phyloP scores from a whole-genome alignment of 2,113 vertebrate genomes.

The Zosterops japonicus region DNA sequence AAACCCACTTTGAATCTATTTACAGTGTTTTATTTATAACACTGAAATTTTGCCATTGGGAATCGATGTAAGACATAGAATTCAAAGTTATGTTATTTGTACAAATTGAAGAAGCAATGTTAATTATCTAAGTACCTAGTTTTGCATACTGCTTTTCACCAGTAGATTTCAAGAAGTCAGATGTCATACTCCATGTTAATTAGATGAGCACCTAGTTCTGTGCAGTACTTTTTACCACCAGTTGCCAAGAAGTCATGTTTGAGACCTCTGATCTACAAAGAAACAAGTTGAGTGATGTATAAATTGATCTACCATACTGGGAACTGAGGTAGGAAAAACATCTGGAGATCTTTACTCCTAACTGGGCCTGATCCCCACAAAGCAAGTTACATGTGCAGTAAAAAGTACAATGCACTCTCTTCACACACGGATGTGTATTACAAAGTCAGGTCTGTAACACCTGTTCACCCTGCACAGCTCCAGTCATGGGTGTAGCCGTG shows the following conservation, averaged over 20 bases:
- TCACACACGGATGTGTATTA: rapidly evolving
- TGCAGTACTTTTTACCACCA: neutral
- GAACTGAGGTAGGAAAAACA: neutral
- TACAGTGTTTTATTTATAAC: neutral
- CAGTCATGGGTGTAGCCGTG: rapidly evolving
- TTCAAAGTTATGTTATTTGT: neutral
- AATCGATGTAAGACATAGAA: neutral
- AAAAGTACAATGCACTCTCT: neutral
- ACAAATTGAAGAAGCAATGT: neutral
- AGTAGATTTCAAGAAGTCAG: neutral
- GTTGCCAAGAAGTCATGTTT: neutral
- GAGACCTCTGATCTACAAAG: neutral
- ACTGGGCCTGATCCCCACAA: neutral
- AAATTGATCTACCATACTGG: neutral
- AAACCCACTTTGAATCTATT: neutral
- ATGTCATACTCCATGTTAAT: neutral
- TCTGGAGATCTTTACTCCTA: neutral
- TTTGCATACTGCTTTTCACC: neutral
- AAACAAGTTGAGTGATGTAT: neutral
- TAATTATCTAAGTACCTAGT: neutral
- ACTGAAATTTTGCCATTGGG: neutral
- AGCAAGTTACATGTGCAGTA: neutral
- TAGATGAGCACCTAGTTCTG: neutral
- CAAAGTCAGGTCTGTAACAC: neutral
- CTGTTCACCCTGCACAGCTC: neutral